phyloP scores from a whole-genome alignment of 1,140 invertebrate species.

The Heliconius nattereri region DNA sequence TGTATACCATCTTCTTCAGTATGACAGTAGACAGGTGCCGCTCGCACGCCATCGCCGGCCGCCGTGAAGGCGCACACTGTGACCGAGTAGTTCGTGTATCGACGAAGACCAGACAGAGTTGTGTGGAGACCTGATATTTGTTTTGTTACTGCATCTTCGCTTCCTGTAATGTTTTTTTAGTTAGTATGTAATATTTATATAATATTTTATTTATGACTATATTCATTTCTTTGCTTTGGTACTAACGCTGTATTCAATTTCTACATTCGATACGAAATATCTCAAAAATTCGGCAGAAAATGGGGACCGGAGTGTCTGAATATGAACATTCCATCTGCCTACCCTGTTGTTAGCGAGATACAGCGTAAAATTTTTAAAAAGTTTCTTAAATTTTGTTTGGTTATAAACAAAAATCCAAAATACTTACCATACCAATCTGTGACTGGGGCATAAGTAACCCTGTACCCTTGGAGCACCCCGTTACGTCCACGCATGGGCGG shows the following conservation, averaged over 20 bases:
- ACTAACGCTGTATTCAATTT: too few relatives aligned
- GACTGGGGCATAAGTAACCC: constrained; percentile 89
- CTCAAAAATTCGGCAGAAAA: too few relatives aligned
- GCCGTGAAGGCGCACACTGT: constrained; percentile 93
- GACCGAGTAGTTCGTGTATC: constrained; percentile 97
- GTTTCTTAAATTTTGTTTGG: not conserved
- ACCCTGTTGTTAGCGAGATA: too few relatives aligned
- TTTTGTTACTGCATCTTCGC: constrained; percentile 84
- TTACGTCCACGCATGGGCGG: constrained; percentile 91
- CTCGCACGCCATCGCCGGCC: constrained; percentile 93
- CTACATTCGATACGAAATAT: too few relatives aligned
- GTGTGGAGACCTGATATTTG: constrained; percentile 86
- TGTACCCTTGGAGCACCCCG: constrained; percentile 93
- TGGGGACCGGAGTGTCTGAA: too few relatives aligned
- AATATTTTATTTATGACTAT: too few relatives aligned
- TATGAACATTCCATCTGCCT: too few relatives aligned
- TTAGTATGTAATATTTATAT: not conserved
- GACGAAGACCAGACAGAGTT: constrained; percentile 85
- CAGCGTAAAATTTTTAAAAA: not conserved
- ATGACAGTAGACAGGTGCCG: constrained; percentile 91
- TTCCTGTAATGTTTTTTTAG: constrained; percentile 64
- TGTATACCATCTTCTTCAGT: constrained; percentile 93
- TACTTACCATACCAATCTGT: constrained; percentile 87
- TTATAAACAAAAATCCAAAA: too few relatives aligned
- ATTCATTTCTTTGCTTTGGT: too few relatives aligned